Base-by-base conservation (phyloP, 2,888 invertebrate genomes). In the Dendrolimus pini region DNA sequence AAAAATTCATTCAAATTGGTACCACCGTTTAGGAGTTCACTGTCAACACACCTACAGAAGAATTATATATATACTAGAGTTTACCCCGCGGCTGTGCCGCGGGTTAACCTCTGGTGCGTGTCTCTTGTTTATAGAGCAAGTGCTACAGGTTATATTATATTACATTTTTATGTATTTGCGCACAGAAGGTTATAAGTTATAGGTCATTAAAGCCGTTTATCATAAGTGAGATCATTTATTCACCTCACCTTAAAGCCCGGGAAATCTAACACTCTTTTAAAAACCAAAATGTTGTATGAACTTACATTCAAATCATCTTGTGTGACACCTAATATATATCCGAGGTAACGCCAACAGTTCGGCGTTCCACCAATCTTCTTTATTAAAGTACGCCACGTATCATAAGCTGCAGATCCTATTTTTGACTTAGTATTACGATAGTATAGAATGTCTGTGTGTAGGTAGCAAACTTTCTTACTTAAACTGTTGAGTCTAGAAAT, bases 291-390 rank as follows among this genome's bases (percentile, higher is more conserved):
- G 41, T 9, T 52, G 14, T 41, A n/a, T 57, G 55, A 41, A 81
- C 87, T 83, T 72, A 89, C 89, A 78, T 89, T 78, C 61, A 90
- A 75, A 65, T 90, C 89, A 64, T 83, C 80, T 54, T 80, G 78
- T 54, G 77, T 66, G 56, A 90, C 73, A 52, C 81, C 84, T 53
- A 90, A 67, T 58, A 69, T 71, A 66, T 75, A 70, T n/a, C 90
- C 90, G 52, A 90, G 73, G 54, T 87, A 85, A 59, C 73, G 78
- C 89, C 89, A 90, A 41, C 82, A 83, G 68, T 88, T 79, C 2
- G 78, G 80, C 12, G 85, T 78, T 3, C 89, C 89, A 41, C 89
- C 89, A 7, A 89, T 72, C 68, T 77, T 81, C 60, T 83, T 88
- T 7, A 90, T 73, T 14, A 89, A 63, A 1, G 74, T 80, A 62